These are phyloP conservation scores for Noctua fimbriata DNA, from an alignment of 2,888 invertebrate species.

Conservation along the genomic window DNA sequence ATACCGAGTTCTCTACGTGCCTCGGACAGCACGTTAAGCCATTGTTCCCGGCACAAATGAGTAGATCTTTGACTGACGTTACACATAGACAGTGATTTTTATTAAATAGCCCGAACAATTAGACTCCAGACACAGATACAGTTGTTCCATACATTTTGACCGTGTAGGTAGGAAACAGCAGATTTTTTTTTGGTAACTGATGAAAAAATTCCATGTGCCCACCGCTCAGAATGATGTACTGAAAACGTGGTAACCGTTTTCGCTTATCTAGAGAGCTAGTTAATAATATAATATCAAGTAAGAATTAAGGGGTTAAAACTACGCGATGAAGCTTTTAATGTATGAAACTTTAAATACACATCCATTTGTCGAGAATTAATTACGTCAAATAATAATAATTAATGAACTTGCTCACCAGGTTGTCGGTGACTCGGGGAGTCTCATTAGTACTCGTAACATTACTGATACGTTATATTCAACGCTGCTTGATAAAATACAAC, in stretches of 20 bases:
- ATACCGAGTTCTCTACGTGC: no score
- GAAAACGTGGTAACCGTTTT: no score
- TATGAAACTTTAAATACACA: constrained; percentile 39
- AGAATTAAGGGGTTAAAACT: not conserved
- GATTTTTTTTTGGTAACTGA: no score
- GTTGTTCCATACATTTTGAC: no score
- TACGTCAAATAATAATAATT: constrained; percentile 38
- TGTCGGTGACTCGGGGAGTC: constrained; percentile 4
- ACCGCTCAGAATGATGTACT: no score
- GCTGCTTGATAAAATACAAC: not conserved
- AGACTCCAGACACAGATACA: not conserved
- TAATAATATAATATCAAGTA: not conserved
- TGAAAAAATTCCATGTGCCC: no score
- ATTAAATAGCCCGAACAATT: not conserved
- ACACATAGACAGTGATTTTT: not conserved
- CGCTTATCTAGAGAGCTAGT: no score
- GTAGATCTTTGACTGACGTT: not conserved
- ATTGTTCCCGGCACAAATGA: not conserved
- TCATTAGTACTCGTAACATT: constrained; percentile 8
- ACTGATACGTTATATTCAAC: constrained; percentile 25
- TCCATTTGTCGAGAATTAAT: constrained; percentile 49
- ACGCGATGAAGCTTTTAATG: constrained; percentile 3
- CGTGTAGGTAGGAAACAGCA: no score
- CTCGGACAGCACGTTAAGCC: not conserved
- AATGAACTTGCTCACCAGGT: constrained; percentile 29